phyloP scores from a whole-genome alignment of 2,888 invertebrate genomes.

The Formica aserva region DNA sequence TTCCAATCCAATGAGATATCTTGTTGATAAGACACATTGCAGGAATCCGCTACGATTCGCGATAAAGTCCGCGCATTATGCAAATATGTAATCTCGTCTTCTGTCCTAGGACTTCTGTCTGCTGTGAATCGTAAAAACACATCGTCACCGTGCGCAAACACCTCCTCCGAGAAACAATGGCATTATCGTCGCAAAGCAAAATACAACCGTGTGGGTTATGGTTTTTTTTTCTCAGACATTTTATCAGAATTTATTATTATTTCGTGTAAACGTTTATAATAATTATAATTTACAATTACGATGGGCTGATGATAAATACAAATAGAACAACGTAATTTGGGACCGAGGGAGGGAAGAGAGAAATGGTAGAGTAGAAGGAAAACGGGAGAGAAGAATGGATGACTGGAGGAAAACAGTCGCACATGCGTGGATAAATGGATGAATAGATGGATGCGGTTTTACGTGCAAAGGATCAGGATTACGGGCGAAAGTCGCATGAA shows the following conservation, averaged over 20 bases:
- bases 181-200: conserved; percentile 58
- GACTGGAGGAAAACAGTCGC: background rate
- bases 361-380: conserved; percentile 34
- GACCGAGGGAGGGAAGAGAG: conserved; percentile 61
- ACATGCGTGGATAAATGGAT: background rate
- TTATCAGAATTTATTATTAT: conserved; percentile 86
- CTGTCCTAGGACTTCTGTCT: conserved; percentile 1
- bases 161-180: conserved; percentile 11
- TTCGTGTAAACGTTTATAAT: conserved; percentile 86
- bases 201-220: conserved; percentile 63
- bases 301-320: conserved; percentile 86
- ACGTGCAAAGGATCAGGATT: background rate
- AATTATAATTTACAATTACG: conserved; percentile 86
- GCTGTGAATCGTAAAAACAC: conserved; percentile 13
- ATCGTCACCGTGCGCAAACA: background rate
- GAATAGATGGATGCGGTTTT: background rate
- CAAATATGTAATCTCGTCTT: conserved; percentile 25
- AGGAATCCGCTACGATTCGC: conserved; percentile 11
- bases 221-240: conserved; percentile 83
- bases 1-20: conserved; percentile 25
- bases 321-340: conserved; percentile 85
- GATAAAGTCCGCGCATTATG: conserved; percentile 9
- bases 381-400: conserved; percentile 15
- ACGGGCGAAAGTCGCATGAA: conserved; percentile 10
- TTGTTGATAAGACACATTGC: conserved; percentile 7